A percentile compares a stretch with the other conserved stretches of the same genome.
Conservation (phyloP, 1,140 invertebrate species). For the Neodiprion virginianus region DNA sequence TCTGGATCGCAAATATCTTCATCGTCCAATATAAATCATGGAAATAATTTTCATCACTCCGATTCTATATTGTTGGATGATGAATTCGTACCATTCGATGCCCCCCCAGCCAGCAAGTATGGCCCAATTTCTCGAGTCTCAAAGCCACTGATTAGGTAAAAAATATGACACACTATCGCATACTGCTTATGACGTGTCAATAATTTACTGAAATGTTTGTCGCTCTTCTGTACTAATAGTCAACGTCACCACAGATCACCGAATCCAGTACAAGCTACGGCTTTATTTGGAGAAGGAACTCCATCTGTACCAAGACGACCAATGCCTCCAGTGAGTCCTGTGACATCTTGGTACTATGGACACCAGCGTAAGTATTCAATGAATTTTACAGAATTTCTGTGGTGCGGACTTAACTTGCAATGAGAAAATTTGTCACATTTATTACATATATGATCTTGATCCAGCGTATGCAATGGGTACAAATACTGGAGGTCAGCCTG, state of each 20-base stretch:
- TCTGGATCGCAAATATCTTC: slow-evolving; percentile 51
- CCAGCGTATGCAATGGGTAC: slow-evolving; percentile 47
- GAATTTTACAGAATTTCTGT: not conserved
- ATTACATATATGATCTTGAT: slow-evolving; percentile 21
- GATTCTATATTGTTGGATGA: slow-evolving; percentile 74
- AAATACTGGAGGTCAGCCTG: slow-evolving; percentile 48
- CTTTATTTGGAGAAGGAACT: slow-evolving; percentile 53
- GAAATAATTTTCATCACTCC: slow-evolving; percentile 67
- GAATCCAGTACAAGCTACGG: slow-evolving; percentile 49
- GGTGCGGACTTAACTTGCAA: not conserved
- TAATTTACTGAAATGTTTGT: not conserved
- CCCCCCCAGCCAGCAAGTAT: slow-evolving; percentile 75
- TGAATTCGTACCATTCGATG: slow-evolving; percentile 79
- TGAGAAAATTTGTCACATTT: slow-evolving; percentile 8
- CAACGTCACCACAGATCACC: slow-evolving; percentile 37
- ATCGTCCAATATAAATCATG: slow-evolving; percentile 50
- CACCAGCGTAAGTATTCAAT: slow-evolving; percentile 52
- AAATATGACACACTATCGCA: not conserved
- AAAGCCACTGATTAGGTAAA: slow-evolving; percentile 57
- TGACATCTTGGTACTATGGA: slow-evolving; percentile 64
- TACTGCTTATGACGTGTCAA: too few species aligned
- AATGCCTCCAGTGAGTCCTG: slow-evolving; percentile 63
- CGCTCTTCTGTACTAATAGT: slow-evolving; percentile 1
- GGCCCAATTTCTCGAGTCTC: slow-evolving; percentile 80
- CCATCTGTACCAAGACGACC: slow-evolving; percentile 59